These are phyloP conservation scores for Pteria penguin DNA, from an alignment of 2,888 invertebrate species.

Conservation along the genomic window DNA sequence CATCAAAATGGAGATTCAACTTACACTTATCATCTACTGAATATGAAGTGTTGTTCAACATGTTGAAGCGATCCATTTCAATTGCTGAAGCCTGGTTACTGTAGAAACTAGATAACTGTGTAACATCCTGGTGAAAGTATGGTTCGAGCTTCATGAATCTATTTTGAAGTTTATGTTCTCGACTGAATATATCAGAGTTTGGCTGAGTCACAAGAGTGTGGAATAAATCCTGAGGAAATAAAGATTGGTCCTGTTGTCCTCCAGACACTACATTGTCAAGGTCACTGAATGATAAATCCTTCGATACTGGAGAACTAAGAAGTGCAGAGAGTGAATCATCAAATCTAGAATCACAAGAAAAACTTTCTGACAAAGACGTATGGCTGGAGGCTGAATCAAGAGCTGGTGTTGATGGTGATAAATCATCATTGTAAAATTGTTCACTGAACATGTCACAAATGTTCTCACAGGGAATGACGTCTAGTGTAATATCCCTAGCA, in stretches of 20 bases:
- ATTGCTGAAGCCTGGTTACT: constrained; percentile 58
- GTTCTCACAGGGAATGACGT: neutral
- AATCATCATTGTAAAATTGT: neutral
- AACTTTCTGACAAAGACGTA: constrained; percentile 44
- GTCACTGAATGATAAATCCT: neutral
- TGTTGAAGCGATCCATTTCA: constrained; percentile 52
- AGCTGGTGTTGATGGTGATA: neutral
- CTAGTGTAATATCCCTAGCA: neutral
- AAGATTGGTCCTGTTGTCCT: constrained; percentile 42
- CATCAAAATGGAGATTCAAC: constrained; percentile 58
- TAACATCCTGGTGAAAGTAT: constrained; percentile 50
- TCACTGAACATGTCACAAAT: neutral
- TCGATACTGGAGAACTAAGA: constrained; percentile 50
- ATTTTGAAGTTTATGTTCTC: constrained; percentile 52
- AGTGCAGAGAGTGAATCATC: constrained; percentile 52
- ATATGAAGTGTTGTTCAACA: constrained; percentile 50
- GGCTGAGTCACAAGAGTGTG: constrained; percentile 15
- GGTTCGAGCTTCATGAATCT: constrained; percentile 46
- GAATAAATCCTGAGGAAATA: neutral
- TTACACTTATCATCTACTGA: constrained; percentile 50
- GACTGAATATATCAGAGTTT: constrained; percentile 49
- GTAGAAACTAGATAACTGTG: constrained; percentile 57
- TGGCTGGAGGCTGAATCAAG: neutral
- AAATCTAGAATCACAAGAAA: constrained; percentile 47
- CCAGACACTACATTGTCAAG: constrained; percentile 41